Percentiles rank a stretch among this genome's conserved stretches.
Evolutionary conservation across 2,113 vertebrate species (phyloP).

Genomic region (Pangasianodon hypophthalmus): DNA sequence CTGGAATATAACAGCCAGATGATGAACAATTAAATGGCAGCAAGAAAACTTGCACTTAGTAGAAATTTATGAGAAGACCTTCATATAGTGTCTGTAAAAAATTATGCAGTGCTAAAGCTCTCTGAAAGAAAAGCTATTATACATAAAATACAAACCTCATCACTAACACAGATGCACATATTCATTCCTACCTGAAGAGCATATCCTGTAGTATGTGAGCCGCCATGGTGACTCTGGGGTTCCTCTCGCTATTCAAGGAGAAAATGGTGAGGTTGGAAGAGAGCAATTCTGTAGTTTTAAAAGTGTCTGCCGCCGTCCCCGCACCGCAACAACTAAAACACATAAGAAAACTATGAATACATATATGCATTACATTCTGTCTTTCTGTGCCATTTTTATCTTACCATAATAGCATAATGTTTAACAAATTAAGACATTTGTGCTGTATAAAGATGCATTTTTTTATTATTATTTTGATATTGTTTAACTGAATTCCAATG

Average conservation of each 20-base stretch:
- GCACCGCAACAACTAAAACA: slow-evolving; percentile 74
- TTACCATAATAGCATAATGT: neutral
- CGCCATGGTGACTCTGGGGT: slow-evolving; percentile 71
- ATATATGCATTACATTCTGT: neutral
- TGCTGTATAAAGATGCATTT: neutral
- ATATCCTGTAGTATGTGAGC: slow-evolving; percentile 71
- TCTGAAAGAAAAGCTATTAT: neutral
- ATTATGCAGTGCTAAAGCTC: neutral
- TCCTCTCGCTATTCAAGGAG: slow-evolving; percentile 72
- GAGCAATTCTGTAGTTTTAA: slow-evolving; percentile 72
- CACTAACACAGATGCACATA: neutral
- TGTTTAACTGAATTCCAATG: neutral
- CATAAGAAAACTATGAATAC: neutral
- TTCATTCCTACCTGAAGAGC: slow-evolving; percentile 68
- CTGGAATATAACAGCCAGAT: slow-evolving; percentile 60
- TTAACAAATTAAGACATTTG: neutral
- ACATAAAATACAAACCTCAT: neutral
- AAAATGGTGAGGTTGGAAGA: slow-evolving; percentile 74
- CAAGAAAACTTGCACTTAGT: neutral
- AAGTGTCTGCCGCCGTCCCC: slow-evolving; percentile 75
- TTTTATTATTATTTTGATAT: neutral
- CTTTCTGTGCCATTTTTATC: neutral
- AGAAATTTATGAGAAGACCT: neutral
- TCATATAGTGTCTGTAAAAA: neutral
- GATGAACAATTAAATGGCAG: neutral